phyloP scores from a whole-genome alignment of 2,797 vertebrate genomes.

The Pseudopleuronectes americanus region DNA sequence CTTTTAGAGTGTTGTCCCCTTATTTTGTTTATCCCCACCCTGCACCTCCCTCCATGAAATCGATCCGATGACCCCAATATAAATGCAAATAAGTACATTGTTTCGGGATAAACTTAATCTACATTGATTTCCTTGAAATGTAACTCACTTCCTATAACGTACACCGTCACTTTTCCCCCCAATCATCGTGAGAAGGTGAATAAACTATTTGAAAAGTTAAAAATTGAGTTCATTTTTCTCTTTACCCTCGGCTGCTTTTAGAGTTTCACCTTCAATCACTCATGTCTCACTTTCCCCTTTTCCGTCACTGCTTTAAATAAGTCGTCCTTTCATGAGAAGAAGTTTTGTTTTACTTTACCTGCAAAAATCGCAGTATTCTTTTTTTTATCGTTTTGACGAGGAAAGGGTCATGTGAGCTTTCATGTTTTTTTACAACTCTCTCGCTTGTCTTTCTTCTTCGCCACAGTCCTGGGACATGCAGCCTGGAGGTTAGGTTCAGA shows the following conservation, averaged over 20 bases:
- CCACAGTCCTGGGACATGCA: no score
- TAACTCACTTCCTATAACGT: background rate
- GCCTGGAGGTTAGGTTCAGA: no score
- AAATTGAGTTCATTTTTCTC: constrained; percentile 47
- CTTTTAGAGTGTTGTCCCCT: constrained; percentile 10
- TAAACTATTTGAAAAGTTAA: constrained; percentile 38
- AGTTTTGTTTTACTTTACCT: background rate
- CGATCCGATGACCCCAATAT: constrained; percentile 13
- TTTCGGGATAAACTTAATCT: constrained; percentile 4
- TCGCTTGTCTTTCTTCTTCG: constrained; percentile 20
- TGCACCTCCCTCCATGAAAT: constrained; percentile 7
- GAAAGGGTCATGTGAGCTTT: constrained; percentile 23
- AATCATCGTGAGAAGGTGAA: constrained; percentile 15
- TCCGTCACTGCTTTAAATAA: background rate
- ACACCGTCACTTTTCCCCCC: background rate
- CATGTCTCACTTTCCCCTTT: constrained; percentile 1
- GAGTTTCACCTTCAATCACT: constrained; percentile 5
- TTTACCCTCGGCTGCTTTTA: constrained; percentile 19
- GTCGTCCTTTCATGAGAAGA: background rate
- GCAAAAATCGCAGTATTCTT: background rate
- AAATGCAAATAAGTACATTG: constrained; percentile 11
- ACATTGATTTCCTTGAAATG: background rate
- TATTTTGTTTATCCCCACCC: background rate
- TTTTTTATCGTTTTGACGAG: background rate
- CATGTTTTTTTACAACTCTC: background rate